Evolutionary conservation across 2,113 vertebrate species (phyloP), one percentile per base, ranked within the genome.

Genomic region (Tapirus terrestris): DNA sequence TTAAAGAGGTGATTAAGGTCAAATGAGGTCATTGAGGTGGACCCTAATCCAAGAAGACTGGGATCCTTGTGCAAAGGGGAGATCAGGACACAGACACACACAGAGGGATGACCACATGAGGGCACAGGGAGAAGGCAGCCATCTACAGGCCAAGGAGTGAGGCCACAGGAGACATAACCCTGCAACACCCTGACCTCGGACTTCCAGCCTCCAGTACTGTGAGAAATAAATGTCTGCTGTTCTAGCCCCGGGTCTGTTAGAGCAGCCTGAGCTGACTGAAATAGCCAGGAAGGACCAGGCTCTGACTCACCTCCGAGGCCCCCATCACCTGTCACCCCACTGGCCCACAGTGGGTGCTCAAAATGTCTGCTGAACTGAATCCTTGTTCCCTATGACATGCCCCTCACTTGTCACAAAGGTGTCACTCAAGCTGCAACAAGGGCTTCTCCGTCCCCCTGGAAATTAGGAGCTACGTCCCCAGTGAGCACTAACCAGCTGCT

Each of bases 41-140:
- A 58, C 43, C 11, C 11, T 1, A 8, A 45, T 3, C 31, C 72
- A 51, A 33, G 2, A 10, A 1, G 6, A 25, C 53, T 0, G 6
- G 77, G 5, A 7, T 43, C 43, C 25, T 23, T 18, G 8, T 6
- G 1, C 29, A 60, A n/a, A 27, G 25, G 56, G 56, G 67, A 36
- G 23, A 11, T 10, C 0, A 1, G 68, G 63, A 13, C 76, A 23
- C 58, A 76, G 68, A 23, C 10, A 48, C 31, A 23, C 17, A 4
- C 2, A 0, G 23, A 56, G 61, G 48, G 79, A 70, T 0, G 11
- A 23, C 60, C 0, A 0, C 1, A 25, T 0, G 23, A 16, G 29
- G 60, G 6, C 36, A 2, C 0, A 0, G 20, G 11, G 65, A 58
- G 61, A 17, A 53, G 61, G 6, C 0, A 0, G 31, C 0, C 0